Evolutionary conservation across 2,797 vertebrate species (phyloP).

Genomic region (Peromyscus melanophrys): DNA sequence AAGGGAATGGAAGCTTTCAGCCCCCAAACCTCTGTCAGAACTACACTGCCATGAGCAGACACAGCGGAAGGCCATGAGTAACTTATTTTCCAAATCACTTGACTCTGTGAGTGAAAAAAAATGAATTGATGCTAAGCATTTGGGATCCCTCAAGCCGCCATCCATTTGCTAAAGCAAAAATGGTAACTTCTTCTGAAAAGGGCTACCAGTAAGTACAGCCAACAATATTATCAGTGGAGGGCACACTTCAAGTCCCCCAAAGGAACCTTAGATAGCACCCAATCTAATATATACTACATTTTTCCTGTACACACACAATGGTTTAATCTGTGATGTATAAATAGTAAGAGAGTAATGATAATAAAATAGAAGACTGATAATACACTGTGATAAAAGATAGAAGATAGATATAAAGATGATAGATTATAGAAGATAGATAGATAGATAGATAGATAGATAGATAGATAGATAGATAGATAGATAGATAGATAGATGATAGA

Average conservation of each 20-base stretch:
- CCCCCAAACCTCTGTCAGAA: no score
- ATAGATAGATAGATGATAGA: no score
- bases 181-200: not conserved
- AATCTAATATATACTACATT: not conserved
- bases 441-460: no score
- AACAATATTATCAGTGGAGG: not conserved
- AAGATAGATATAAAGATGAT: no score
- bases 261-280: no score
- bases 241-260: not conserved
- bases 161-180: slow-evolving; percentile 21
- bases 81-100: no score
- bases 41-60: no score
- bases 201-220: not conserved
- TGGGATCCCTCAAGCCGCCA: not conserved
- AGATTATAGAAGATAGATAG: not conserved
- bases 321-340: not conserved
- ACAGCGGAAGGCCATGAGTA: no score
- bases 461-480: no score
- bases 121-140: not conserved
- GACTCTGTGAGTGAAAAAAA: not conserved
- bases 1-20: no score
- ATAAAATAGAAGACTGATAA: not conserved
- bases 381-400: not conserved
- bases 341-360: not conserved
- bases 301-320: not conserved